A percentile compares a stretch with the other conserved stretches of the same genome.
phyloP scores from a whole-genome alignment of 2,888 invertebrate species.

The Helicoverpa assulta region DNA sequence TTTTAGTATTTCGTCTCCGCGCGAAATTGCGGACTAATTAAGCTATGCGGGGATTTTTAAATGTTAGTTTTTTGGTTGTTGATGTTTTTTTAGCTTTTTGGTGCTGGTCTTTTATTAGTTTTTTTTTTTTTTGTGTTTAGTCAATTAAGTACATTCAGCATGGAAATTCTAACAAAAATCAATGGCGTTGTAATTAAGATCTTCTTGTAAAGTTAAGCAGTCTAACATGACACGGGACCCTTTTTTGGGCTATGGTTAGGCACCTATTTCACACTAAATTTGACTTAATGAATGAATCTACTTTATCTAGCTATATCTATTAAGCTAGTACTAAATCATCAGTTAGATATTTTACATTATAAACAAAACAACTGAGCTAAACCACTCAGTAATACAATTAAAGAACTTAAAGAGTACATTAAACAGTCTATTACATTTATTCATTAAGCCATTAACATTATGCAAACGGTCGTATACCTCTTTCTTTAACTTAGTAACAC shows the following conservation, averaged over 20 bases:
- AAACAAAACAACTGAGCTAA: not conserved
- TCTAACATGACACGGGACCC: too few species aligned
- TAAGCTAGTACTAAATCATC: not conserved
- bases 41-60: slow-evolving; percentile 56
- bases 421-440: slow-evolving; percentile 14
- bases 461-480: slow-evolving; percentile 8
- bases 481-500: slow-evolving; percentile 6
- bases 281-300: not conserved
- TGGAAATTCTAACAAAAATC: too few species aligned
- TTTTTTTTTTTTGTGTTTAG: too few species aligned
- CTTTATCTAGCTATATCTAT: too few species aligned
- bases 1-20: slow-evolving; percentile 64
- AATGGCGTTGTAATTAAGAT: too few species aligned
- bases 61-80: slow-evolving; percentile 37
- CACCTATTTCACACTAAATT: not conserved
- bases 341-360: not conserved
- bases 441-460: slow-evolving; percentile 34
- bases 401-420: slow-evolving; percentile 6
- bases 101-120: not conserved
- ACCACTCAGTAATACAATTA: slow-evolving; percentile 8
- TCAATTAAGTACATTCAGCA: too few species aligned
- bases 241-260: too few species aligned
- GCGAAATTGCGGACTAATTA: slow-evolving; percentile 81
- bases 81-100: not conserved
- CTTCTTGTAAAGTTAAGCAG: too few species aligned